Base-by-base conservation (phyloP, 2,888 invertebrate species). In the Macropis europaea region DNA sequence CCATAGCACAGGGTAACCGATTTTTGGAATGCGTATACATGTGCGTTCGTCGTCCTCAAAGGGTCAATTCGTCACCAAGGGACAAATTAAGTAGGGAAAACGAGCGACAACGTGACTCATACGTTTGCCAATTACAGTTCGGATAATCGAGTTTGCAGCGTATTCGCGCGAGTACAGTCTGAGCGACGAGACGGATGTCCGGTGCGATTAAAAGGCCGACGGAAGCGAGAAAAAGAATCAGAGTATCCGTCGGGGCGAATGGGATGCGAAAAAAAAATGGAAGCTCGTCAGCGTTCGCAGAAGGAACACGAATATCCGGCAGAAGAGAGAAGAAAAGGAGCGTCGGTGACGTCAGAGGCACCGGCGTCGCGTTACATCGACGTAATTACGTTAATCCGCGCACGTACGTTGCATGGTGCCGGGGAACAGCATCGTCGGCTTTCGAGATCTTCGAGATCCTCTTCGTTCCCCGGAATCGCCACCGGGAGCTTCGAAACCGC, bases 371-470 rank as follows among this genome's bases (percentile, higher is more conserved):
- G 71, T 85, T 85, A 84, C 85, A 85, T 79, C 75, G 79, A 81
- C 80, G 70, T 83, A 82, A 85, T 82, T 84, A 73, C 84, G 80
- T 84, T 85, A 82, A 86, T 82, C 79, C 81, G 64, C 76, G 73
- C 72, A 66, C 73, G 77, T 75, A 78, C 45, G 13, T 26, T 57
- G 56, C 36, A n/a, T n/a, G n/a, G n/a, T n/a, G n/a, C n/a, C n/a
- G n/a, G n/a, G n/a, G n/a, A n/a, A n/a, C n/a, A n/a, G n/a, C n/a
- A n/a, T n/a, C n/a, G n/a, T n/a, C n/a, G n/a, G n/a, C n/a, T n/a
- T n/a, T n/a, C n/a, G n/a, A n/a, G n/a, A n/a, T n/a, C n/a, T n/a
- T n/a, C n/a, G n/a, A n/a, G n/a, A n/a, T n/a, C n/a, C n/a, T n/a
- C 9, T 13, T 43, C 32, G 48, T 54, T 54, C 47, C 54, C 48